A percentile compares a stretch with the other conserved stretches of the same genome.
phyloP scores from a whole-genome alignment of 2,888 invertebrate genomes.

The Zelleria hepariella region DNA sequence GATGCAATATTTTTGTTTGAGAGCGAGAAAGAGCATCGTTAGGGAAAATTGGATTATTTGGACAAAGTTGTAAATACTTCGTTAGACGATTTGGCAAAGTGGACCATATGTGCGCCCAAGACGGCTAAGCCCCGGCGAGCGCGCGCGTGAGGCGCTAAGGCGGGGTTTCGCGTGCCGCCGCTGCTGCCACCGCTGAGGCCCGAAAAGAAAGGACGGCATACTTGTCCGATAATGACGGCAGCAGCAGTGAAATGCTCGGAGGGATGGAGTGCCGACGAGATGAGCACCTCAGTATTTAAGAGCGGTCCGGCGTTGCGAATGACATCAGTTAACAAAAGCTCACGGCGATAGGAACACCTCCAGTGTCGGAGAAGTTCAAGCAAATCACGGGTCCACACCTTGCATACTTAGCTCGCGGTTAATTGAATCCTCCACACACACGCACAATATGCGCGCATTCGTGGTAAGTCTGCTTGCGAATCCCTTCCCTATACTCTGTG shows the following conservation, averaged over 20 bases:
- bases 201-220: slow-evolving; percentile 68
- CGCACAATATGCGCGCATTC: slow-evolving; percentile 62
- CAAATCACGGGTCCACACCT: slow-evolving; percentile 8
- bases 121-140: background rate
- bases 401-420: slow-evolving; percentile 31
- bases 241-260: slow-evolving; percentile 69
- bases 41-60: background rate
- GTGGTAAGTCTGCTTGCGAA: slow-evolving; percentile 58
- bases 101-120: background rate
- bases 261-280: slow-evolving; percentile 68
- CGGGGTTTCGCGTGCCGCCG: slow-evolving; percentile 52
- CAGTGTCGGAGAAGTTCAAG: slow-evolving; percentile 38
- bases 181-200: slow-evolving; percentile 35
- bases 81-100: background rate
- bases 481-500: too few relatives aligned
- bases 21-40: background rate
- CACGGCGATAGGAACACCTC: slow-evolving; percentile 61
- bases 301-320: slow-evolving; percentile 63
- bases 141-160: slow-evolving; percentile 29
- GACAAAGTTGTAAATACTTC: background rate
- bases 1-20: background rate
- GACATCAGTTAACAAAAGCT: slow-evolving; percentile 67
- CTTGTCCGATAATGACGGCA: slow-evolving; percentile 66
- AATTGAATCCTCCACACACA: slow-evolving; percentile 29
- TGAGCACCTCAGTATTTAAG: slow-evolving; percentile 69